Conservation (phyloP, 2,888 invertebrate genomes). For the Caenorhabditis uteleia region DNA sequence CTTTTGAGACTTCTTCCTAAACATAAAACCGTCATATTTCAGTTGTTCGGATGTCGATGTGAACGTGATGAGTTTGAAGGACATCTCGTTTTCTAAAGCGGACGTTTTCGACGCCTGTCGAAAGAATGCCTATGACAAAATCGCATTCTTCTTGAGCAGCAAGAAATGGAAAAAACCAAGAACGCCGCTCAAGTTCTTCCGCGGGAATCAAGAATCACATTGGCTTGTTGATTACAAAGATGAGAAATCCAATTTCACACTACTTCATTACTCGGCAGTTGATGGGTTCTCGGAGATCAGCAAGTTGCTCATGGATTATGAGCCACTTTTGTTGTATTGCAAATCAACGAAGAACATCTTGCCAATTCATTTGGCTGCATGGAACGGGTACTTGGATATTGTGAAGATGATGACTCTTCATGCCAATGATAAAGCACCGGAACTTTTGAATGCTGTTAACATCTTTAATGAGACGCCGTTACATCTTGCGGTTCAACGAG, state of each 20-base stretch:
- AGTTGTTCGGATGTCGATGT: too few relatives aligned
- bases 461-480: constrained; percentile 75
- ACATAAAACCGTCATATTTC: neutral
- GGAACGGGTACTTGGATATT: constrained; percentile 59
- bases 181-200: constrained; percentile 48
- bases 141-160: constrained; percentile 47
- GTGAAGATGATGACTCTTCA: constrained; percentile 42
- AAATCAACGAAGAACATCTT: constrained; percentile 57
- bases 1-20: too few relatives aligned
- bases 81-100: constrained; percentile 31
- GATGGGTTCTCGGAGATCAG: constrained; percentile 34
- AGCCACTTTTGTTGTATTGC: constrained; percentile 42
- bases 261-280: constrained; percentile 28
- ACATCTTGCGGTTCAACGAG: constrained; percentile 80
- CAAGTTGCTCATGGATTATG: constrained; percentile 53
- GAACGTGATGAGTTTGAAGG: constrained; percentile 35
- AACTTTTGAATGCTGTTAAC: constrained; percentile 46
- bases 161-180: constrained; percentile 52
- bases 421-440: constrained; percentile 14
- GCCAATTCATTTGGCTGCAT: constrained; percentile 66
- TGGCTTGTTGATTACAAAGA: constrained; percentile 31
- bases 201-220: constrained; percentile 13
- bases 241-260: constrained; percentile 27
- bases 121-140: constrained; percentile 56
- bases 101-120: constrained; percentile 63